Evolutionary conservation across 1,140 invertebrate species (phyloP).

Genomic region (Zaprionus tsacasi): DNA sequence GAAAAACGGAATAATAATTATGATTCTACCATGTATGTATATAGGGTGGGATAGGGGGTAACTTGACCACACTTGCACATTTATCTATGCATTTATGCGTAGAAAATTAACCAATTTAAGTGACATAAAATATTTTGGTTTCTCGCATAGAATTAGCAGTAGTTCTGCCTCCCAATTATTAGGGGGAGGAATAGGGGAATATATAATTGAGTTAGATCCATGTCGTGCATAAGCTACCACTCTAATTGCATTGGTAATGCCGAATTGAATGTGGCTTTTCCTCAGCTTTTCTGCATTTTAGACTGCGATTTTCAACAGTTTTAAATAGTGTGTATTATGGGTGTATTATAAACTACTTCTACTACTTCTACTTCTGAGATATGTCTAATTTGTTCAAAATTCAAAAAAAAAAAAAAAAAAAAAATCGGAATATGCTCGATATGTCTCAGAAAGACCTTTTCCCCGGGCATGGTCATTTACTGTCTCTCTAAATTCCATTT

Average conservation of each 20-base stretch:
- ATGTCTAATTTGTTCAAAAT: no score
- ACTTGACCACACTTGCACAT: conserved; percentile 55
- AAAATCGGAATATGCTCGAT: no score
- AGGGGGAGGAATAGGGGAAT: no score
- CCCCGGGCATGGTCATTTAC: not conserved
- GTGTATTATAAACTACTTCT: no score
- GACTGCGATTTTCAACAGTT: not conserved
- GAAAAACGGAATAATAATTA: conserved; percentile 76
- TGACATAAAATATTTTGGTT: conserved; percentile 65
- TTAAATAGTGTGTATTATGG: not conserved
- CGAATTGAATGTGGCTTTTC: conserved; percentile 3
- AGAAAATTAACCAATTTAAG: conserved; percentile 77
- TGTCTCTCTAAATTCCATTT: not conserved
- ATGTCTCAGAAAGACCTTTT: no score
- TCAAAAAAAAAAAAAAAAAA: no score
- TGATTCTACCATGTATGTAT: conserved; percentile 22
- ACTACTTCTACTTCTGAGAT: no score
- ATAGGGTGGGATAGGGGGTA: conserved; percentile 1
- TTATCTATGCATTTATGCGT: conserved; percentile 73
- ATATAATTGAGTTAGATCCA: not conserved
- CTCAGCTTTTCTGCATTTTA: not conserved
- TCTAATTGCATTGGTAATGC: conserved; percentile 2
- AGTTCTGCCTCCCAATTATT: not conserved
- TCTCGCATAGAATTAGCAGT: not conserved
- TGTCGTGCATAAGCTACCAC: not conserved